Percentiles rank a stretch among this genome's conserved stretches.
These are phyloP conservation scores for Poeciliopsis infans DNA, from an alignment of 2,797 vertebrate genomes.

Conservation along the genomic window DNA sequence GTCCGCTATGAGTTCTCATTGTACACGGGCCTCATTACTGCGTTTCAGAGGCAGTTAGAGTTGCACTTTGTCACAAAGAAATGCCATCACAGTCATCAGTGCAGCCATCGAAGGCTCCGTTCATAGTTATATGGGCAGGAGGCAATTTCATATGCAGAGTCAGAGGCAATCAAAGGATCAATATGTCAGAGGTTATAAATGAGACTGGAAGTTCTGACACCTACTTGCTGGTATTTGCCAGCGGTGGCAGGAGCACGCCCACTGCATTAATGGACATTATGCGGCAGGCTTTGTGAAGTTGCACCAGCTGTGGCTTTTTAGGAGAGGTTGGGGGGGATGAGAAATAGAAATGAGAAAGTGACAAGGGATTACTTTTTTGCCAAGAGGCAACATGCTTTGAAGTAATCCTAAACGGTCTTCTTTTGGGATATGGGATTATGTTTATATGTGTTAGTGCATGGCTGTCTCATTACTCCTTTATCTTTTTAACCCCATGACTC, in stretches of 20 bases:
- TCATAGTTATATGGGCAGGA: constrained; percentile 30
- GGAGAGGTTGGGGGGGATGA: constrained; percentile 8
- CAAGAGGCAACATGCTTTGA: constrained; percentile 42
- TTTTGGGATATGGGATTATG: constrained; percentile 39
- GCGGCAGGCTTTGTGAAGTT: constrained; percentile 49
- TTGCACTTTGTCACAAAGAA: constrained; percentile 33
- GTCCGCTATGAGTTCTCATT: constrained; percentile 45
- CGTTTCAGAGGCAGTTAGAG: constrained; percentile 31
- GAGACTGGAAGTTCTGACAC: constrained; percentile 51
- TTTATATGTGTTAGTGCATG: constrained; percentile 28
- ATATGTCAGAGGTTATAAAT: constrained; percentile 56
- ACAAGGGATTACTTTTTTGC: constrained; percentile 49
- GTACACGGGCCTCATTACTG: constrained; percentile 47
- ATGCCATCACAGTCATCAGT: constrained; percentile 44
- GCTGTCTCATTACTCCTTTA: constrained; percentile 6
- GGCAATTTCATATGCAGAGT: constrained; percentile 63
- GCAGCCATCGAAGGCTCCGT: constrained; percentile 20
- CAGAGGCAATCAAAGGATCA: constrained; percentile 53
- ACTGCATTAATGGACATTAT: constrained; percentile 54
- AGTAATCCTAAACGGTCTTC: constrained; percentile 42
- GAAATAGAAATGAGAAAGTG: constrained; percentile 33
- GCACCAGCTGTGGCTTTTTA: constrained; percentile 57
- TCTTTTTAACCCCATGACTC: constrained; percentile 7
- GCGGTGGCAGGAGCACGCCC: constrained; percentile 44
- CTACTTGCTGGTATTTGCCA: constrained; percentile 53